Percentiles rank a stretch among this genome's conserved stretches.
Evolutionary conservation across 1,140 invertebrate genomes (phyloP).

Genomic region (Lerema accius): DNA sequence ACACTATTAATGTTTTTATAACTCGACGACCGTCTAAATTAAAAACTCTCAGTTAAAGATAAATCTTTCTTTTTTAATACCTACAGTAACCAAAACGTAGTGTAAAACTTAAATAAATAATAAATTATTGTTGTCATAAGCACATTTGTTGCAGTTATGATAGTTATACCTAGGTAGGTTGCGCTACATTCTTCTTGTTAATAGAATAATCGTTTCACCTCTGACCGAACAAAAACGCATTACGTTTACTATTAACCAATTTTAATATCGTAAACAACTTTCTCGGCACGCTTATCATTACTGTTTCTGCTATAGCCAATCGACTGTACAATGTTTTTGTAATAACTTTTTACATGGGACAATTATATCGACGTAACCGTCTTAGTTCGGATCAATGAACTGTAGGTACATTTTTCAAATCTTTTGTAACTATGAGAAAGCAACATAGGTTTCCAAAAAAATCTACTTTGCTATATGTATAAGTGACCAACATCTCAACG

Average conservation of each 20-base stretch:
- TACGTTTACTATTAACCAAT: constrained; percentile 24
- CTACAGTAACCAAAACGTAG: no score
- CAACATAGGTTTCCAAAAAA: not conserved
- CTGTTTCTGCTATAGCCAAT: constrained; percentile 5
- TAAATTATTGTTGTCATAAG: no score
- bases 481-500: no score
- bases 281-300: constrained; percentile 7
- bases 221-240: constrained; percentile 35
- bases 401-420: not conserved
- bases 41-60: no score
- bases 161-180: no score
- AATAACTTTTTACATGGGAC: constrained; percentile 1
- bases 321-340: constrained; percentile 4
- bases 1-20: no score
- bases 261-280: constrained; percentile 11
- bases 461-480: no score
- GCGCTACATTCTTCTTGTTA: no score
- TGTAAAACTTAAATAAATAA: no score
- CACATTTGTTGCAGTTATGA: no score
- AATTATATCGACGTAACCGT: not conserved
- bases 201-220: constrained; percentile 17
- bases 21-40: not conserved
- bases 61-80: no score
- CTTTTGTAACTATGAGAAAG: not conserved
- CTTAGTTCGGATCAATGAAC: not conserved